These are phyloP conservation scores for Phaethon lepturus DNA, from an alignment of 2,113 vertebrate species.

Conservation along the genomic window DNA sequence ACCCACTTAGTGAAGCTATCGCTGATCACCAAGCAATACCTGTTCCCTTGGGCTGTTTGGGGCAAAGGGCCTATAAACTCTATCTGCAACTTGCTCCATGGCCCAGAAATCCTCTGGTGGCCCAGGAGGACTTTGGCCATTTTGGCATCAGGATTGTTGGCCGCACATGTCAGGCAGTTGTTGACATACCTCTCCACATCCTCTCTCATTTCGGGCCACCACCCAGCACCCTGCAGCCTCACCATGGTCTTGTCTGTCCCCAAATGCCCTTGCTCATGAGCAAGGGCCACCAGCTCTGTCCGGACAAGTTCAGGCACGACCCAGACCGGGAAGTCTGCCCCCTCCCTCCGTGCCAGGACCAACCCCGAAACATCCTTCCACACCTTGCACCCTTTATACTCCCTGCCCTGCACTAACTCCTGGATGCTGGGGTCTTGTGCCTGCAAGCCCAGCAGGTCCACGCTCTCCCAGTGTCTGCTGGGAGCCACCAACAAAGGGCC, in stretches of 20 bases:
- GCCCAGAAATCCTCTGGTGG: conserved; percentile 58
- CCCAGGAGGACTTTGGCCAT: neutral
- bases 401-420: neutral
- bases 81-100: conserved; percentile 47
- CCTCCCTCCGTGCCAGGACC: conserved; percentile 12
- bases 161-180: conserved; percentile 40
- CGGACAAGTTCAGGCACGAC: conserved; percentile 39
- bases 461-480: neutral
- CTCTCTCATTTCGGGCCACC: conserved; percentile 64
- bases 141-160: conserved; percentile 30
- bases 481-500: neutral
- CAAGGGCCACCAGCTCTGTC: conserved; percentile 46
- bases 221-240: conserved; percentile 37
- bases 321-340: conserved; percentile 30
- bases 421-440: conserved; percentile 21
- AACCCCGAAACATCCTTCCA: conserved; percentile 37
- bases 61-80: conserved; percentile 57
- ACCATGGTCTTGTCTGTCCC: conserved; percentile 58
- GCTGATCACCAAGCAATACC: conserved; percentile 51
- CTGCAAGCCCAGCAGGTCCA: conserved; percentile 49
- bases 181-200: conserved; percentile 59
- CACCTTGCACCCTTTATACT: conserved; percentile 58
- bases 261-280: conserved; percentile 51
- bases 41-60: conserved; percentile 49
- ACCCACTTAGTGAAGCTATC: conserved; percentile 60